Evolutionary conservation across 2,888 invertebrate species (phyloP), one percentile per base, ranked within the genome.

Genomic region (Pristionchus mayeri): DNA sequence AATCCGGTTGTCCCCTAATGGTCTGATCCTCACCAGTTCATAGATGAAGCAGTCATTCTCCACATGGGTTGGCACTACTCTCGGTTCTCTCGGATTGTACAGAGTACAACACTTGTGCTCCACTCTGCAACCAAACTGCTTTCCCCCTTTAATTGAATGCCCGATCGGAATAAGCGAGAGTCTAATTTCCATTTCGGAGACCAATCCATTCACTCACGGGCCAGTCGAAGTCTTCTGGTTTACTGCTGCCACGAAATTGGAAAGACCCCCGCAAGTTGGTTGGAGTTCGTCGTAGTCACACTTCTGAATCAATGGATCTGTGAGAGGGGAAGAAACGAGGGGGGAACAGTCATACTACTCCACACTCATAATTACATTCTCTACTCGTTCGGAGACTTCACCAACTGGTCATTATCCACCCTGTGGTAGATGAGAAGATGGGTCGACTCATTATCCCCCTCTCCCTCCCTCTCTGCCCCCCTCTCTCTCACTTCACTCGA

Each of bases 21-120:
- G n/a, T n/a, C n/a, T n/a, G n/a, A n/a, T n/a, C n/a, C 67, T 75
- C 24, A 67, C 84, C 75, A 92, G 86, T 81, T 92, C 92, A 80
- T 92, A 92, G 50, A 92, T 90, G 86, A 92, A 92, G 76, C 92
- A 92, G 81, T 92, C 92, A 84, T 92, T 92, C 34, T 91, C 92
- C 34, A 87, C 88, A 82, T 92, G 92, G 16, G 90, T 89, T 18
- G 88, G 88, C 60, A 91, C 88, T 11, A 86, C 76, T 60, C 85
- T 86, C 67, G 88, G 90, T 7, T 86, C 86, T n/a, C 88, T 86
- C 18, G 89, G 88, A 52, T 87, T 90, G 88, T 87, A 89, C 54
- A 92, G 86, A 48, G 90, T 89, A 79, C 92, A 92, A 86, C 92
- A 92, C 48, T 90, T 91, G 87, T 92, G 92, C 80, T 90, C 88